These are phyloP conservation scores for Zaprionus lachaisei DNA, from an alignment of 1,140 invertebrate genomes.

Conservation along the genomic window DNA sequence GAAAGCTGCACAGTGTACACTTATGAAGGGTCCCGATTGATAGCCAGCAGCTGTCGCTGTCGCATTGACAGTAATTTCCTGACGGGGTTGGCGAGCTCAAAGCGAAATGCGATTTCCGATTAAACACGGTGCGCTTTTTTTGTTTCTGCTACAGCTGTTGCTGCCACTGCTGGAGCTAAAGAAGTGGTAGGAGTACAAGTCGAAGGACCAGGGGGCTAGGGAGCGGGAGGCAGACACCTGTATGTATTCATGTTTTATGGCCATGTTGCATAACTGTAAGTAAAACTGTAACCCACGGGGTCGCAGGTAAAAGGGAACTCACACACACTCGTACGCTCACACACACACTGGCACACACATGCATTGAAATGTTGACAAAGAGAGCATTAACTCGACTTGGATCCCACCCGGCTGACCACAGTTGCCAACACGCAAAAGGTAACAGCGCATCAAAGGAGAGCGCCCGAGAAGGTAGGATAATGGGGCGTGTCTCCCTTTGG, in stretches of 20 bases:
- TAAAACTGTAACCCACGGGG: slow-evolving; percentile 15
- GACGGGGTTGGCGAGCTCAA: slow-evolving; percentile 56
- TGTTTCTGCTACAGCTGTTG: slow-evolving; percentile 33
- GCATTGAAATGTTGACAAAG: slow-evolving; percentile 45
- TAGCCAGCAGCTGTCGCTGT: slow-evolving; percentile 30
- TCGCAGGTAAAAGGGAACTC: slow-evolving; percentile 12
- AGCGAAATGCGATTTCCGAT: slow-evolving; percentile 77
- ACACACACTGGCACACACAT: slow-evolving; percentile 11
- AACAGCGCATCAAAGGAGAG: slow-evolving; percentile 20
- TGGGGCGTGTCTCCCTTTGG: neutral
- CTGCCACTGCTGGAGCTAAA: neutral
- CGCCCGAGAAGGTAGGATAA: neutral
- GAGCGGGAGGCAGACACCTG: slow-evolving; percentile 30
- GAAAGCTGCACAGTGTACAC: slow-evolving; percentile 48
- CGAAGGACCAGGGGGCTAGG: neutral
- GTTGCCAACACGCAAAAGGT: slow-evolving; percentile 22
- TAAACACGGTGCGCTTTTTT: slow-evolving; percentile 35
- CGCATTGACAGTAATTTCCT: slow-evolving; percentile 73
- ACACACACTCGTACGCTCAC: slow-evolving; percentile 4
- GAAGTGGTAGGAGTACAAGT: neutral
- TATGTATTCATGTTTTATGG: slow-evolving; percentile 56
- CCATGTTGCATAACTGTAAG: slow-evolving; percentile 49
- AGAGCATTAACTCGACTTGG: slow-evolving; percentile 39
- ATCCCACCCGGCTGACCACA: slow-evolving; percentile 40
- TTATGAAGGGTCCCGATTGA: slow-evolving; percentile 38